A percentile compares a stretch with the other conserved stretches of the same genome.
phyloP scores from a whole-genome alignment of 2,797 vertebrate species.

The Gobio occitaniae region DNA sequence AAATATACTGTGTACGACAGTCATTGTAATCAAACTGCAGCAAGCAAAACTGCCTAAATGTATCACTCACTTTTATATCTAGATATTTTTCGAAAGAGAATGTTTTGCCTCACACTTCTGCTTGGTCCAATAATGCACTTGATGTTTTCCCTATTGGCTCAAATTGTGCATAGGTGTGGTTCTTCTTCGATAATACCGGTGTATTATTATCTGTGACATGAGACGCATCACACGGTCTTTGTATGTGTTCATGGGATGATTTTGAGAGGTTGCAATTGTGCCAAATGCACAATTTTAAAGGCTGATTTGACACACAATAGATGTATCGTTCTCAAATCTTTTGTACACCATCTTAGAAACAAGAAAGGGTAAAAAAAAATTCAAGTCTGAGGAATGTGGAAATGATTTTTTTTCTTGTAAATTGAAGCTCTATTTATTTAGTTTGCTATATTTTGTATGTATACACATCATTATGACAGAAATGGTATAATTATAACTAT shows the following conservation, averaged over 20 bases:
- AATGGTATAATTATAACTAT: conserved; percentile 74
- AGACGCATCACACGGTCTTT: conserved; percentile 57
- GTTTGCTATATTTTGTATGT: conserved; percentile 90
- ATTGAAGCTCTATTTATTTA: conserved; percentile 93
- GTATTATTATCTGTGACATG: conserved; percentile 63
- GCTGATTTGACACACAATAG: conserved; percentile 71
- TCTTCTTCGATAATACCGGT: conserved; percentile 61
- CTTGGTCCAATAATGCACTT: conserved; percentile 66
- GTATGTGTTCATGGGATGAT: conserved; percentile 67
- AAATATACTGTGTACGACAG: conserved; percentile 26
- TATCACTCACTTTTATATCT: conserved; percentile 45
- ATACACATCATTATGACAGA: conserved; percentile 83
- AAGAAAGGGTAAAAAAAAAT: conserved; percentile 60
- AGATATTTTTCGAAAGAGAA: conserved; percentile 31
- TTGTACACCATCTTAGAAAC: conserved; percentile 79
- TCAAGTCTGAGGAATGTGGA: conserved; percentile 80
- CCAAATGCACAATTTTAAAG: conserved; percentile 76
- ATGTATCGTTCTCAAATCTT: conserved; percentile 83
- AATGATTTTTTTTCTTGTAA: conserved; percentile 80
- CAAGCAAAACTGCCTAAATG: conserved; percentile 48
- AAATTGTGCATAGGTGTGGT: conserved; percentile 67
- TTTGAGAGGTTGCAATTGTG: conserved; percentile 72
- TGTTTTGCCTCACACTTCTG: conserved; percentile 58
- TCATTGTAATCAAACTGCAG: conserved; percentile 15
- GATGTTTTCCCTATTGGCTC: conserved; percentile 66